Conservation (phyloP, 1,140 invertebrate species). For the Papilio aristodemus region DNA sequence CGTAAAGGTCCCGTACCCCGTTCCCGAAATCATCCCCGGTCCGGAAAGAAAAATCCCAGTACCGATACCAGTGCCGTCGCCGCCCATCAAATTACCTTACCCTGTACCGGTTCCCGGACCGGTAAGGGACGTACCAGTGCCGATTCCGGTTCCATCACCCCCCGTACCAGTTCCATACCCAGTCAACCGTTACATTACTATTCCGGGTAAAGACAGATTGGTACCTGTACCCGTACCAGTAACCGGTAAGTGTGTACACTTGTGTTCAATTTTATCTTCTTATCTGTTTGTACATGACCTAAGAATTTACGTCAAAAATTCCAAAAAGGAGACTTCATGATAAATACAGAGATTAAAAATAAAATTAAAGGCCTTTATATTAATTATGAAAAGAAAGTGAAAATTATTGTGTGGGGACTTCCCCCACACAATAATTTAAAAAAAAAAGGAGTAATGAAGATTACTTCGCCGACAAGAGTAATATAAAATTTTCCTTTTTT, state of each 20-base stretch:
- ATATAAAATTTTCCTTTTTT: too few relatives aligned
- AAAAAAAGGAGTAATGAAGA: too few relatives aligned
- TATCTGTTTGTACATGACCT: too few relatives aligned
- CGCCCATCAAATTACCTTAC: slow-evolving; percentile 37
- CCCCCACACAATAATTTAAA: too few relatives aligned
- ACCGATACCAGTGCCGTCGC: slow-evolving; percentile 41
- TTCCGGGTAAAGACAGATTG: slow-evolving; percentile 46
- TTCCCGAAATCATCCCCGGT: slow-evolving; percentile 43
- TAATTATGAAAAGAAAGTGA: too few relatives aligned
- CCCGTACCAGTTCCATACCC: slow-evolving; percentile 50
- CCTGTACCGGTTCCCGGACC: slow-evolving; percentile 48
- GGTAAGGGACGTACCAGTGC: slow-evolving; percentile 47
- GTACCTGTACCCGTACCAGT: slow-evolving; percentile 46
- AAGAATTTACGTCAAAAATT: too few relatives aligned
- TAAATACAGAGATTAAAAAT: too few relatives aligned
- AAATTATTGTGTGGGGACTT: too few relatives aligned
- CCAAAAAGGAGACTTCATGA: too few relatives aligned
- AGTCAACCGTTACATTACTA: slow-evolving; percentile 50
- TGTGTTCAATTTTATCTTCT: neutral
- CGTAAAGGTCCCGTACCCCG: slow-evolving; percentile 47
- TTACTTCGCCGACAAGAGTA: too few relatives aligned
- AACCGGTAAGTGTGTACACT: slow-evolving; percentile 22
- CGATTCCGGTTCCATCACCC: slow-evolving; percentile 56
- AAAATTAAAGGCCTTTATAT: too few relatives aligned
- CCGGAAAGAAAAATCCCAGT: slow-evolving; percentile 39